Base-by-base conservation (phyloP, 2,888 invertebrate species). In the Caenorhabditis imperialis region DNA sequence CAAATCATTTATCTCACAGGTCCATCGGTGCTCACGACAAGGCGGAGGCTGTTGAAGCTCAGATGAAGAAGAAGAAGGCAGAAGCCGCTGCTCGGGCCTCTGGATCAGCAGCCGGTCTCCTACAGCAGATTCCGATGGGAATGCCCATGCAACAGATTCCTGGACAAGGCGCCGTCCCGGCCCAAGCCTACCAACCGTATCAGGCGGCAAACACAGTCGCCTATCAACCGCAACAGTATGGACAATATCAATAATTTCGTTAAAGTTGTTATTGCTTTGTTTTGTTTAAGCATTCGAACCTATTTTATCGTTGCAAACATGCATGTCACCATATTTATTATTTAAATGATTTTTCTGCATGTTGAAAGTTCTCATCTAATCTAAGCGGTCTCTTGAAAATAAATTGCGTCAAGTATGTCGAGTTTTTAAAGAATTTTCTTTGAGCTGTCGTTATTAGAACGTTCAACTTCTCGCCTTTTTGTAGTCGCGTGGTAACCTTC, bases 1-100 rank as follows among this genome's bases (percentile, higher is more conserved):
- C n/a, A n/a, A n/a, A n/a, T n/a, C n/a, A n/a, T 23, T 12, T 30
- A 3, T 51, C 5, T 48, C 75, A 60, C 55, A 79, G 80, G 50
- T 65, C 65, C 0, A 65, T 65, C 16, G 65, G 65, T 10, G 65
- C 65, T 55, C 65, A 44, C 20, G 65, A 65, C 50, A 65, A 65
- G 27, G 65, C 65, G 10, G 65, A 65, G 33, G 65, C 65, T 5
- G 65, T 65, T 7, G 97, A 96, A 0, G 96, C 67, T n/a, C 55
- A 60, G 18, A 58, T 60, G 60, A 58, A 69, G 35, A 51, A 69
- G 33, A 69, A 69, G 48, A 50, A 54, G 35, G 60, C 61, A 1
- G 55, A 71, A 37, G 65, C 65, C 1, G 67, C 65, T 1, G 65
- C 65, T 35, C 78, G 78, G 0, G 78, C 70, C n/a, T 65, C 81